A percentile compares a stretch with the other conserved stretches of the same genome.
Conservation (phyloP, 2,113 vertebrate genomes). For the Epinephelus fuscoguttatus region DNA sequence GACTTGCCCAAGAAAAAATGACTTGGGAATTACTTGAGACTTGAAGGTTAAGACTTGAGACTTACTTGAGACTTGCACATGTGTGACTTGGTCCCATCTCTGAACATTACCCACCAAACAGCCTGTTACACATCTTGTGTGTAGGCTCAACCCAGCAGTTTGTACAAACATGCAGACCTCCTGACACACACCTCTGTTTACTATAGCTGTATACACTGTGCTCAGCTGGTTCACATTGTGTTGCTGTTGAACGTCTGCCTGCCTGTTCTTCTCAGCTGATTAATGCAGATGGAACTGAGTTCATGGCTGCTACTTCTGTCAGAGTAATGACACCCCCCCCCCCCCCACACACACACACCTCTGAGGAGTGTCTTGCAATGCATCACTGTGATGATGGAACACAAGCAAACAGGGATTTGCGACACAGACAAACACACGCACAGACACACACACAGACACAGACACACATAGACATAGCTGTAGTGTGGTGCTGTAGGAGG, state of each 20-base stretch:
- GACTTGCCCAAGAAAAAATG: no score
- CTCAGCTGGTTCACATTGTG: conserved; percentile 11
- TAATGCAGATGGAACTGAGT: conserved; percentile 49
- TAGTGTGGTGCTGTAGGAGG: conserved; percentile 18
- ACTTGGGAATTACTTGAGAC: no score
- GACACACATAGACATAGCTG: conserved; percentile 24
- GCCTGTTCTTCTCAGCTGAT: conserved; percentile 28
- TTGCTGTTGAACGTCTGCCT: conserved; percentile 19
- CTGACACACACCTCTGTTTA: background rate
- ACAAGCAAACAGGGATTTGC: conserved; percentile 70
- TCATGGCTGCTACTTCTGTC: conserved; percentile 49
- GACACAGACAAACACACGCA: background rate
- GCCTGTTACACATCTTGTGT: background rate
- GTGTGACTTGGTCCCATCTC: no score
- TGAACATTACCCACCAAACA: background rate
- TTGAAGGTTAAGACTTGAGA: no score
- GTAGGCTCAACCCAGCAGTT: background rate
- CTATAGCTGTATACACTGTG: background rate
- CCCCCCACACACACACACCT: conserved; percentile 37
- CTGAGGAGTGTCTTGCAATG: conserved; percentile 49
- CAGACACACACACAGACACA: background rate
- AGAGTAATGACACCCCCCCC: conserved; percentile 52
- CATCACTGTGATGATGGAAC: conserved; percentile 65
- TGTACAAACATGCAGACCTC: background rate
- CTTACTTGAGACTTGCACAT: no score